A percentile compares a stretch with the other conserved stretches of the same genome.
phyloP scores from a whole-genome alignment of 2,113 vertebrate species.

The Crotalus viridis region DNA sequence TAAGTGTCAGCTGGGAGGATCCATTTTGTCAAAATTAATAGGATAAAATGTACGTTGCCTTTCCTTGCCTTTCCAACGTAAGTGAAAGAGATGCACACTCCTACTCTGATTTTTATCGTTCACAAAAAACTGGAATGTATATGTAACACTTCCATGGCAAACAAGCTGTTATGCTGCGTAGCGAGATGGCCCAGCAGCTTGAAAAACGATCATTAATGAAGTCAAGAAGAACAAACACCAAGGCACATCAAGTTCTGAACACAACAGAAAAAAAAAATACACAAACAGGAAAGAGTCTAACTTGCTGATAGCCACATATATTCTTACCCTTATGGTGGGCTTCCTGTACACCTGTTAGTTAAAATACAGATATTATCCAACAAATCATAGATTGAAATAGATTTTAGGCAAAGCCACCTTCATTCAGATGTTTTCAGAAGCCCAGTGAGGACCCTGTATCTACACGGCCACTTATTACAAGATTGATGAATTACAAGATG shows the following conservation, averaged over 20 bases:
- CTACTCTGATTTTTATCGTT: constrained; percentile 58
- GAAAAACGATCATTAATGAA: constrained; percentile 61
- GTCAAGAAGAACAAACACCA: constrained; percentile 60
- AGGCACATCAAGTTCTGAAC: constrained; percentile 63
- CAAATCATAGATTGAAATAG: constrained; percentile 36
- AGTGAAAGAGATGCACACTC: constrained; percentile 57
- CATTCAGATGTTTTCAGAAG: neutral
- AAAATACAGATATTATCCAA: constrained; percentile 78
- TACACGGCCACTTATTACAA: neutral
- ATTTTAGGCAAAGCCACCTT: neutral
- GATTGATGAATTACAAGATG: neutral
- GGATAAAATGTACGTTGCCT: constrained; percentile 63
- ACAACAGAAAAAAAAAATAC: constrained; percentile 64
- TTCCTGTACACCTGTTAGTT: constrained; percentile 85
- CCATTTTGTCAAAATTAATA: constrained; percentile 60
- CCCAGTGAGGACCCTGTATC: neutral
- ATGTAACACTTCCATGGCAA: constrained; percentile 68
- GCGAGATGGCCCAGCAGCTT: constrained; percentile 59
- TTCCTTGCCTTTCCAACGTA: constrained; percentile 49
- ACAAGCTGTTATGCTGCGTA: constrained; percentile 70
- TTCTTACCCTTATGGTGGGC: constrained; percentile 84
- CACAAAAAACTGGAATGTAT: constrained; percentile 54
- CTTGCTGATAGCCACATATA: constrained; percentile 63
- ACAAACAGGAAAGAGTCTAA: constrained; percentile 73
- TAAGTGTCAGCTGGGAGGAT: constrained; percentile 43